Conservation (phyloP, 2,888 invertebrate genomes). For the Neoitamus cyanurus region DNA sequence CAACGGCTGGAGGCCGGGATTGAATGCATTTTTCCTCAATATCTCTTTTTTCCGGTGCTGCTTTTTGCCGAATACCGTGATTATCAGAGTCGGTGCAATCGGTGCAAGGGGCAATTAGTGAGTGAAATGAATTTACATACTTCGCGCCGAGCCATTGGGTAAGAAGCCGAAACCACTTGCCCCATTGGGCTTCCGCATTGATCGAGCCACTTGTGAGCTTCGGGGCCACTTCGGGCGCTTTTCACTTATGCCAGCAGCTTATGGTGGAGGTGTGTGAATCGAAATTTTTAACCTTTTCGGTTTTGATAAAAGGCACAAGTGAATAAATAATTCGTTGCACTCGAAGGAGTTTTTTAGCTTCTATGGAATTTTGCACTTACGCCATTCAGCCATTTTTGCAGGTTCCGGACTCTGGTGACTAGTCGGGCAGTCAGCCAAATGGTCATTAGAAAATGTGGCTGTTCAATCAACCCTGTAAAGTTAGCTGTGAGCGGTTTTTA, state of each 20-base stretch:
- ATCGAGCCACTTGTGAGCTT: neutral
- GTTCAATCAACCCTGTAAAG: neutral
- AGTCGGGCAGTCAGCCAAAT: neutral
- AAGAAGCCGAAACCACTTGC: neutral
- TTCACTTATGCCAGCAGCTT: neutral
- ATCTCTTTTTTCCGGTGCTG: neutral
- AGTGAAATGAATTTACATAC: conserved; percentile 17
- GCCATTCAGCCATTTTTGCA: neutral
- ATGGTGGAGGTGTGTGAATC: neutral
- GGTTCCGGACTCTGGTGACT: neutral
- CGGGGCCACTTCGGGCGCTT: neutral
- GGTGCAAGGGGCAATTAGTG: neutral
- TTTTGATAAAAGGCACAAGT: neutral
- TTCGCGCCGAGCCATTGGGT: neutral
- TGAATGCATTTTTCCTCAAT: neutral
- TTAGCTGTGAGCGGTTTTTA: neutral
- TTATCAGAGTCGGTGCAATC: neutral
- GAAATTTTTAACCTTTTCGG: neutral
- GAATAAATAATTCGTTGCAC: conserved; percentile 17
- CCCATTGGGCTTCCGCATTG: neutral
- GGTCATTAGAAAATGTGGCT: neutral
- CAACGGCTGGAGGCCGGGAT: neutral
- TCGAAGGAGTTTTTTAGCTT: neutral
- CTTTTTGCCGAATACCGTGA: neutral
- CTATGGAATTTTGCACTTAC: neutral